These are phyloP conservation scores for Brachymystax lenok DNA, from an alignment of 2,797 vertebrate genomes.

Conservation along the genomic window DNA sequence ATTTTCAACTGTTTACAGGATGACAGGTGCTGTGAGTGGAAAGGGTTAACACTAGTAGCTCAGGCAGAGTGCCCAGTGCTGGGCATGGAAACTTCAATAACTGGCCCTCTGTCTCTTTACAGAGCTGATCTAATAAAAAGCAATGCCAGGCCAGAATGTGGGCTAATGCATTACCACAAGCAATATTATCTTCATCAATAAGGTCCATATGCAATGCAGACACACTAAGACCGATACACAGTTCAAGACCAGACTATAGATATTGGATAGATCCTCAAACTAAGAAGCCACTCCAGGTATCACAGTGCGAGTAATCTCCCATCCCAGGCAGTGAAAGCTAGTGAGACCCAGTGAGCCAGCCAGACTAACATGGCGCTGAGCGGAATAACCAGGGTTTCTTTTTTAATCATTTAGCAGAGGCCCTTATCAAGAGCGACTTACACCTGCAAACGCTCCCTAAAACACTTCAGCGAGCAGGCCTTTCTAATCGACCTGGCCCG, in stretches of 20 bases:
- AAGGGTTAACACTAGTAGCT: neutral
- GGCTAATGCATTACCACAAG: constrained; percentile 5
- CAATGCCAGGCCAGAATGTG: constrained; percentile 11
- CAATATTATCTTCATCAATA: neutral
- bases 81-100: neutral
- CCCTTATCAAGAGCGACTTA: no score
- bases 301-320: neutral
- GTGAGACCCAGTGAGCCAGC: neutral
- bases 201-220: neutral
- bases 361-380: constrained; percentile 25
- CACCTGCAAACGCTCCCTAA: no score
- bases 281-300: neutral
- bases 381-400: constrained; percentile 28
- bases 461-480: no score
- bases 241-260: neutral
- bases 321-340: constrained; percentile 13
- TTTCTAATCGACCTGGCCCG: no score
- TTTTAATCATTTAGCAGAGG: constrained; percentile 24
- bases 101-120: neutral
- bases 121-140: constrained; percentile 18
- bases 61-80: neutral
- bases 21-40: no score
- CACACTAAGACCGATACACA: neutral
- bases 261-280: constrained; percentile 2
- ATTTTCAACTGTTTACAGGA: no score